Evolutionary conservation across 1,140 invertebrate genomes (phyloP).

Genomic region (Tyrophagus putrescentiae): DNA sequence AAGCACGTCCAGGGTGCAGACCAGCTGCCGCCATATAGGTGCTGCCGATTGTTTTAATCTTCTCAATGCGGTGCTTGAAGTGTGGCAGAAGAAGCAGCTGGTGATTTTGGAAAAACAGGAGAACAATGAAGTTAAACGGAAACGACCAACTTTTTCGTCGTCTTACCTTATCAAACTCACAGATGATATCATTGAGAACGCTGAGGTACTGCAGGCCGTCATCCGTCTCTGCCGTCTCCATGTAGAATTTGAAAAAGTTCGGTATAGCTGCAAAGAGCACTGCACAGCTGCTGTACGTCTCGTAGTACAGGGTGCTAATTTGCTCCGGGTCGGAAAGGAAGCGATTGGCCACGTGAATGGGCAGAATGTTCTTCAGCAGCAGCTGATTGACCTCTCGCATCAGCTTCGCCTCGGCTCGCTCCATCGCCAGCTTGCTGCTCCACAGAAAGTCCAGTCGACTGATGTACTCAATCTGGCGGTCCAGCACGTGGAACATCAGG

Average conservation of each 20-base stretch:
- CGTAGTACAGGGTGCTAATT: slow-evolving; percentile 15
- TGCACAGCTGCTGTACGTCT: slow-evolving; percentile 55
- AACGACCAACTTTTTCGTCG: neutral
- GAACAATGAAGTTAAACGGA: neutral
- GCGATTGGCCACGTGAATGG: slow-evolving; percentile 50
- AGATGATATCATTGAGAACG: slow-evolving; percentile 76
- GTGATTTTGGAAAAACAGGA: slow-evolving; percentile 13
- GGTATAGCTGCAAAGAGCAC: slow-evolving; percentile 83
- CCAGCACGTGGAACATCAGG: slow-evolving; percentile 52
- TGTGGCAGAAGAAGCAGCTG: slow-evolving; percentile 30
- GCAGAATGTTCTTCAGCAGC: slow-evolving; percentile 64
- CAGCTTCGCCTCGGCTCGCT: slow-evolving; percentile 58
- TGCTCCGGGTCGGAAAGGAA: slow-evolving; percentile 22
- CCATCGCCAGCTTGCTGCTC: slow-evolving; percentile 63
- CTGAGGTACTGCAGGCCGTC: slow-evolving; percentile 49
- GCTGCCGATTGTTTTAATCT: slow-evolving; percentile 81
- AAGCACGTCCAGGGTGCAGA: slow-evolving; percentile 11
- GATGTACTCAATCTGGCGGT: slow-evolving; percentile 73
- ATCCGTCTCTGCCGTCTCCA: slow-evolving; percentile 38
- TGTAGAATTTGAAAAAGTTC: slow-evolving; percentile 54
- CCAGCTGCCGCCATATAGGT: slow-evolving; percentile 75
- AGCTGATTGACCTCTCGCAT: slow-evolving; percentile 64
- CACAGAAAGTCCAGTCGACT: slow-evolving; percentile 67
- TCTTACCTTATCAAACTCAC: slow-evolving; percentile 60
- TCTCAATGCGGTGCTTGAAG: slow-evolving; percentile 45